A percentile compares a stretch with the other conserved stretches of the same genome.
These are phyloP conservation scores for Ophraella communa DNA, from an alignment of 2,888 invertebrate species.

Conservation along the genomic window DNA sequence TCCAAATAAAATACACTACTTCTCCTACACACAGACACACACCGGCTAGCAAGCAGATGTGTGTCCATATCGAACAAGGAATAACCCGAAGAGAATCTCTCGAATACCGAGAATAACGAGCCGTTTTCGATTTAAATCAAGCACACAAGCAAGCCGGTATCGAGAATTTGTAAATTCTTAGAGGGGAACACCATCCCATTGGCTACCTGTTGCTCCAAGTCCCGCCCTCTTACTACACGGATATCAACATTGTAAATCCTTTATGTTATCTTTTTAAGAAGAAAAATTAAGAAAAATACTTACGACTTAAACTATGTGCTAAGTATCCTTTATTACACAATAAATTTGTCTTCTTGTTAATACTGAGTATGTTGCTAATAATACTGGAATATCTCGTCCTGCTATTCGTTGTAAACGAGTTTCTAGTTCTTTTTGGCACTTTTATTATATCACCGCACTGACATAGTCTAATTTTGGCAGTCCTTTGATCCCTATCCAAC, in stretches of 20 bases:
- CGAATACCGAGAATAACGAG: constrained; percentile 35
- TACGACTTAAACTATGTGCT: constrained; percentile 53
- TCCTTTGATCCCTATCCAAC: constrained; percentile 57
- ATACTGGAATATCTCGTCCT: constrained; percentile 28
- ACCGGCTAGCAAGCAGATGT: constrained; percentile 8
- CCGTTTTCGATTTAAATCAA: constrained; percentile 37
- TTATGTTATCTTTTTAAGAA: not conserved
- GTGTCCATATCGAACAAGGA: not conserved
- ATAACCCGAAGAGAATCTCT: constrained; percentile 30
- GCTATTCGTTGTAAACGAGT: no score
- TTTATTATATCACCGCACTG: constrained; percentile 30
- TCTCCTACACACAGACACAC: no score
- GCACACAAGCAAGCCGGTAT: constrained; percentile 29
- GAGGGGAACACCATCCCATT: constrained; percentile 46
- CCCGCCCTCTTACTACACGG: constrained; percentile 52
- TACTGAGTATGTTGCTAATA: constrained; percentile 20
- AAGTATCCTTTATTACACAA: constrained; percentile 48
- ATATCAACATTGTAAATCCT: constrained; percentile 6
- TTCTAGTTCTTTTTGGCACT: constrained; percentile 32
- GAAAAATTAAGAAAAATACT: constrained; percentile 43
- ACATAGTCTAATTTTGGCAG: constrained; percentile 46
- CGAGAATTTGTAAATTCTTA: constrained; percentile 39
- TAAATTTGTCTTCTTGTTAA: constrained; percentile 33
- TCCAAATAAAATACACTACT: constrained; percentile 15
- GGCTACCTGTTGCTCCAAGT: constrained; percentile 56